These are phyloP conservation scores for Puma concolor DNA, from an alignment of 2,113 vertebrate species.

Conservation along the genomic window DNA sequence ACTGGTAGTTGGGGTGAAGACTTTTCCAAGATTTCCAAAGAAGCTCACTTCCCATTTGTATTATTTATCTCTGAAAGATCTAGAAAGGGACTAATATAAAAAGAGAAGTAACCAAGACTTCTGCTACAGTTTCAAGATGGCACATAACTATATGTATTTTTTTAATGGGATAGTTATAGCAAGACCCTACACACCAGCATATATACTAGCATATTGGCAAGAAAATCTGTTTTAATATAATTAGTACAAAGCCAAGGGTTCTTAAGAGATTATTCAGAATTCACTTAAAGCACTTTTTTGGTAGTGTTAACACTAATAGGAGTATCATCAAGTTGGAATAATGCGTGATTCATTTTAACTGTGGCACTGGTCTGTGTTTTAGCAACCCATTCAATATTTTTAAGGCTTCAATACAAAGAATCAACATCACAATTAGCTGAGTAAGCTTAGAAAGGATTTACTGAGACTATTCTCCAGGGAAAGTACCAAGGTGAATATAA, in stretches of 20 bases:
- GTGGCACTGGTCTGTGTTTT: background rate
- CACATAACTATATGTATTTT: background rate
- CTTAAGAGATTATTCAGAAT: background rate
- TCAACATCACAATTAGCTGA: background rate
- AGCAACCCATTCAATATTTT: background rate
- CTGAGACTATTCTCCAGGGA: background rate
- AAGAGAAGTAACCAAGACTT: background rate
- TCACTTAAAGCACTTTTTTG: background rate
- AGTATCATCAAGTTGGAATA: background rate
- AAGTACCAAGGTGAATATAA: background rate
- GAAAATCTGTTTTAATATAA: constrained; percentile 10
- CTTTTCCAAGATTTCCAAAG: background rate
- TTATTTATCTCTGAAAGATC: background rate
- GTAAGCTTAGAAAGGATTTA: background rate
- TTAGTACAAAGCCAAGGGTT: background rate
- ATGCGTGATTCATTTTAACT: constrained; percentile 29
- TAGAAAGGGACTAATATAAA: background rate
- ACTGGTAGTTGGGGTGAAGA: background rate
- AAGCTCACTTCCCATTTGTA: background rate
- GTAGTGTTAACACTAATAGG: background rate
- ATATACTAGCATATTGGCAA: background rate
- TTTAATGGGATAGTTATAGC: background rate
- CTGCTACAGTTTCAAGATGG: background rate
- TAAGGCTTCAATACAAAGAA: background rate
- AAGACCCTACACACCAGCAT: background rate